A percentile compares a stretch with the other conserved stretches of the same genome.
Evolutionary conservation across 2,113 vertebrate genomes (phyloP).

Genomic region (Crotalus horridus): DNA sequence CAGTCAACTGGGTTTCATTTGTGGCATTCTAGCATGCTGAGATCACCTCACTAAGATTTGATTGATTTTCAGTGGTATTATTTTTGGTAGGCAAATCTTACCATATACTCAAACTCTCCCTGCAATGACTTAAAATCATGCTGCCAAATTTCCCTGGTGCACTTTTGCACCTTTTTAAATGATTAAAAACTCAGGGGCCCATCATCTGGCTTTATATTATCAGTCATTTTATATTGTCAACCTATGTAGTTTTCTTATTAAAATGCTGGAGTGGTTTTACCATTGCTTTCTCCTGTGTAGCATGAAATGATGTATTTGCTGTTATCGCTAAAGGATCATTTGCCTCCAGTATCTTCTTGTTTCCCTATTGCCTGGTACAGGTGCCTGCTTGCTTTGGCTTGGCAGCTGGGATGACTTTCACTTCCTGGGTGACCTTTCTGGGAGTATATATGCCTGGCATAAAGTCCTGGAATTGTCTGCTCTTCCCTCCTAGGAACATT

Average conservation of each 20-base stretch:
- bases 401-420: neutral
- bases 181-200: neutral
- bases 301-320: neutral
- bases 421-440: neutral
- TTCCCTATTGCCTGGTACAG: neutral
- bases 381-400: neutral
- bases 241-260: neutral
- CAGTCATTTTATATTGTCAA: neutral
- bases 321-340: neutral
- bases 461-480: neutral
- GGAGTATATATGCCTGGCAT: neutral
- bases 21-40: neutral
- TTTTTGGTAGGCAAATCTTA: neutral
- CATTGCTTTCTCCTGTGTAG: neutral
- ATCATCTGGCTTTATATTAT: neutral
- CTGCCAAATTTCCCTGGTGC: neutral
- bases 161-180: neutral
- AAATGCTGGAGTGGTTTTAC: neutral
- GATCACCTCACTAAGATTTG: neutral
- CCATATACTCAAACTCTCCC: neutral
- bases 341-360: neutral
- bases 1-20: neutral
- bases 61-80: neutral
- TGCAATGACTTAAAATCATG: neutral
- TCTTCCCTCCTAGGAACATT: neutral